Percentiles rank a stretch among this genome's conserved stretches.
phyloP scores from a whole-genome alignment of 1,140 invertebrate species.

The Rhagoletis pomonella region DNA sequence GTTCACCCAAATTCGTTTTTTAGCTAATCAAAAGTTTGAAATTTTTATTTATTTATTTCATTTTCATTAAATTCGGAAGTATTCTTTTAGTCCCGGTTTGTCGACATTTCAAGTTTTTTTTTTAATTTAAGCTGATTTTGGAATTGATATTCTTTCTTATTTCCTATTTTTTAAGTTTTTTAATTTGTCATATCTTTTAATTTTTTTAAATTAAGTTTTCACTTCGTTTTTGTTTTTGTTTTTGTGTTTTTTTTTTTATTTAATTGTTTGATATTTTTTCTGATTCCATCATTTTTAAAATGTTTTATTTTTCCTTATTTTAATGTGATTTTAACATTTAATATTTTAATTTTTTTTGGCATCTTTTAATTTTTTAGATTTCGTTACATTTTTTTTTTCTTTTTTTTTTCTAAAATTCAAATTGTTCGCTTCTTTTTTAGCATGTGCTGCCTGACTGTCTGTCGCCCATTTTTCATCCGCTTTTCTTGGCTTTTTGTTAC shows the following conservation, averaged over 20 bases:
- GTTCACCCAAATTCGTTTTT: too few relatives aligned
- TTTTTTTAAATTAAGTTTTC: background rate
- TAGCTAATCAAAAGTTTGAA: too few relatives aligned
- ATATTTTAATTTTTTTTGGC: background rate
- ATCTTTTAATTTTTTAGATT: constrained; percentile 4
- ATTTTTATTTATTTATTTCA: constrained; percentile 13
- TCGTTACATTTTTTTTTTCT: background rate
- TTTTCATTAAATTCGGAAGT: background rate
- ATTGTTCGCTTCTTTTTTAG: constrained; percentile 28
- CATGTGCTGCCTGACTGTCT: background rate
- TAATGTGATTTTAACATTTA: background rate
- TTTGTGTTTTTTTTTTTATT: background rate
- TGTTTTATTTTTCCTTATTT: background rate
- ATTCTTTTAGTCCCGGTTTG: too few relatives aligned
- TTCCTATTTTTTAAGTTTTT: background rate
- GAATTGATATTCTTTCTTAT: background rate
- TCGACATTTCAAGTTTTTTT: background rate
- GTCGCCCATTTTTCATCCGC: background rate
- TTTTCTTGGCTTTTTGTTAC: background rate
- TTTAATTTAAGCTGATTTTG: background rate
- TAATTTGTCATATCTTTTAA: background rate
- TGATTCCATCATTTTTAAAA: background rate
- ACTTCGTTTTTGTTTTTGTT: constrained; percentile 9
- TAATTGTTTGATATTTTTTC: background rate
- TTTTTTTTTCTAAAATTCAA: background rate